Conservation (phyloP, 2,888 invertebrate species). For the Ophion costatus region DNA sequence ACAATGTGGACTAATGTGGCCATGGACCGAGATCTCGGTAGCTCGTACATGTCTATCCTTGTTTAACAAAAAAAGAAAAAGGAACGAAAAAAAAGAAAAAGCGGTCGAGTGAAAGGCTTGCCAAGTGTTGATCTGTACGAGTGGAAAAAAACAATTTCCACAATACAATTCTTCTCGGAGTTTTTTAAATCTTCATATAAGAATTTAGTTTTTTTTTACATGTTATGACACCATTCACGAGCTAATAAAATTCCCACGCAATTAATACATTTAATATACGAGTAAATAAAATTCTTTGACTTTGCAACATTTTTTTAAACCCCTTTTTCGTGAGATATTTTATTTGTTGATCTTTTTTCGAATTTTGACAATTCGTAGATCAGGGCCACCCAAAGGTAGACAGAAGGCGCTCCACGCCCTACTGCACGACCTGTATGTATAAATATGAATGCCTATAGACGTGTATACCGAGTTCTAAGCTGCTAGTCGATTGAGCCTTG, state of each 20-base stretch:
- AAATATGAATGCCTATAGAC: not conserved
- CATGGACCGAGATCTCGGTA: slow-evolving; percentile 8
- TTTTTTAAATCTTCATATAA: not conserved
- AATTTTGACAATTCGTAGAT: not conserved
- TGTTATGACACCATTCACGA: not conserved
- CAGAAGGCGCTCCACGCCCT: slow-evolving; percentile 52
- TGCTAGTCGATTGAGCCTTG: slow-evolving; percentile 40
- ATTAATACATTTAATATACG: not conserved
- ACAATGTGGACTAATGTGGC: slow-evolving; percentile 62
- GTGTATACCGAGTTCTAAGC: slow-evolving; percentile 44
- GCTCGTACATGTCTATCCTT: slow-evolving; percentile 12
- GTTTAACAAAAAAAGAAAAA: not conserved
- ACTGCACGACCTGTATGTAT: not conserved
- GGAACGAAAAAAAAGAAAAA: slow-evolving; percentile 13
- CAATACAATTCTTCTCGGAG: not conserved
- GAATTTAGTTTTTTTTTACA: not conserved
- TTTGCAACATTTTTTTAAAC: too few species aligned
- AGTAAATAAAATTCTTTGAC: not conserved
- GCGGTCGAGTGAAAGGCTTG: not conserved
- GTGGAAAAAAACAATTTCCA: not conserved
- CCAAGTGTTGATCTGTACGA: not conserved
- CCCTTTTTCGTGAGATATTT: not conserved
- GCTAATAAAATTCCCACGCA: not conserved
- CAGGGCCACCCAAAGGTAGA: not conserved
- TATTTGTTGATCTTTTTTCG: not conserved